phyloP scores from a whole-genome alignment of 2,113 vertebrate genomes.

The Dipodomys spectabilis region DNA sequence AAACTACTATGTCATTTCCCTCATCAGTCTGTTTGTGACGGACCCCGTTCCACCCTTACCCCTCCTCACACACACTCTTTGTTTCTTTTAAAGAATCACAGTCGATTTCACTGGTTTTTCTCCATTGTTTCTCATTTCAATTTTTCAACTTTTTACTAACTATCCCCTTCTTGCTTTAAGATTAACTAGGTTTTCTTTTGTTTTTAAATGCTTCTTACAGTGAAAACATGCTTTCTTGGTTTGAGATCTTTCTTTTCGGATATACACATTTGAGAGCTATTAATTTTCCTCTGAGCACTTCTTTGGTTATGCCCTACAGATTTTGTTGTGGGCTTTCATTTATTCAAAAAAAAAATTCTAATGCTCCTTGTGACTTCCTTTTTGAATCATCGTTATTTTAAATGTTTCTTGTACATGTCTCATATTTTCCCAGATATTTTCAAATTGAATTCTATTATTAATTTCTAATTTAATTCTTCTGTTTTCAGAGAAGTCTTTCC shows the following conservation, averaged over 20 bases:
- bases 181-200: not conserved
- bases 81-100: not conserved
- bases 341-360: not conserved
- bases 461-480: not conserved
- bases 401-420: not conserved
- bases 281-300: not conserved
- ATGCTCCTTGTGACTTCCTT: not conserved
- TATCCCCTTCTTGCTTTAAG: not conserved
- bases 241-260: not conserved
- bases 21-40: not conserved
- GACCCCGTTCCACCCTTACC: accelerated
- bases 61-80: not conserved
- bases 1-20: not conserved
- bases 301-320: not conserved
- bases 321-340: not conserved
- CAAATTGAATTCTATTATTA: not conserved
- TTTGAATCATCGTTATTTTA: not conserved
- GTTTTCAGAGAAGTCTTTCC: not conserved
- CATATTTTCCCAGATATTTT: not conserved
- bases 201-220: not conserved
- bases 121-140: not conserved
- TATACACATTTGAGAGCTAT: not conserved
- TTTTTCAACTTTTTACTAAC: not conserved
- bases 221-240: not conserved
- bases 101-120: not conserved